Base-by-base conservation (phyloP, 2,888 invertebrate genomes). In the Eueremaeus valkanovi region DNA sequence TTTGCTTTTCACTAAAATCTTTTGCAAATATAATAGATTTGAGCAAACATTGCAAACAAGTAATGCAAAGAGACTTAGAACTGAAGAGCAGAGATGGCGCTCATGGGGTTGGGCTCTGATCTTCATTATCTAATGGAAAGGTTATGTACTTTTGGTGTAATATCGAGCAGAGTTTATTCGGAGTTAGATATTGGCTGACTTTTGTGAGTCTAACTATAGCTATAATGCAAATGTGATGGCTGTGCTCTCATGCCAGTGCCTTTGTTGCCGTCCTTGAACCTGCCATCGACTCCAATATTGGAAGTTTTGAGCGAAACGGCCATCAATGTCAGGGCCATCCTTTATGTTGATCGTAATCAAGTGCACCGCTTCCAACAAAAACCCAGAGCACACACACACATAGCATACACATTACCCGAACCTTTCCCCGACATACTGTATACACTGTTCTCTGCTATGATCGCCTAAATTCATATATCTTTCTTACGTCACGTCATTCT, bases 231-330 rank as follows among this genome's bases (percentile, higher is more conserved):
- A 49, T 49, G 18, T 49, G 21, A 58, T 27, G 58, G 29, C 29
- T 58, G 21, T 58, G 27, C 11, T 58, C 21, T 58, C 24, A 11
- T 58, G 58, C 58, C 27, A n/a, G n/a, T n/a, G 3, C 24, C 29
- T n/a, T 51, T 51, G 51, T 58, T 21, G 27, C 58, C 24, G 58
- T 27, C 58, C 58, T 58, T 58, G 58, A 58, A 58, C 58, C 58
- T 58, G 58, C 8, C 9, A 27, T 24, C 24, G 58, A 58, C 9
- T 24, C 24, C 24, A 16, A 58, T 24, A 58, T 58, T 24, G n/a
- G n/a, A n/a, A n/a, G n/a, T 58, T 11, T 58, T 58, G 24, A 58
- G 24, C 58, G 24, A 16, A 58, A 58, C 24, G 8, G 58, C 58
- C 24, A 24, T 58, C 27, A 58, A 58, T 58, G 58, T 58, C 58